Evolutionary conservation across 2,888 invertebrate genomes (phyloP).

Genomic region (Drosophila barbarae): DNA sequence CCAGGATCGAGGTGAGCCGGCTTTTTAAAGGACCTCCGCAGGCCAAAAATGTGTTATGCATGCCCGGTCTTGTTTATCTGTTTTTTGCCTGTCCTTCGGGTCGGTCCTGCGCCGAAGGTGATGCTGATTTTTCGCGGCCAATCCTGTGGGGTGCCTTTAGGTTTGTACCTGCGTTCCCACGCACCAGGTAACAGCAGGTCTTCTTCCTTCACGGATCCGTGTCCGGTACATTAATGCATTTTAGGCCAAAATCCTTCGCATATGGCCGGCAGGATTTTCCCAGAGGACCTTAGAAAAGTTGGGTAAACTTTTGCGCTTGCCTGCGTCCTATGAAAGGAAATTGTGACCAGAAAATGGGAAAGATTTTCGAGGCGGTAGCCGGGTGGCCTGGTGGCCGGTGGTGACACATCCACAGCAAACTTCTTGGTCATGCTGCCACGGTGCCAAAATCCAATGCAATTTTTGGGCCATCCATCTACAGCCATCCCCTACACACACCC

Average conservation of each 20-base stretch:
- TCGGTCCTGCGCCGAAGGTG: constrained; percentile 1
- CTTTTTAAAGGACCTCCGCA: constrained; percentile 33
- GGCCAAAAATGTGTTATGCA: constrained; percentile 28
- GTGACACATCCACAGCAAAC: constrained; percentile 17
- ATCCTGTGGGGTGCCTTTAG: constrained; percentile 41
- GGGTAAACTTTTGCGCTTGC: constrained; percentile 54
- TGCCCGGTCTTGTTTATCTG: constrained; percentile 23
- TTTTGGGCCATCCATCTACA: constrained; percentile 38
- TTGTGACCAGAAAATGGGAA: constrained; percentile 1
- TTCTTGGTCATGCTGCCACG: constrained; percentile 38
- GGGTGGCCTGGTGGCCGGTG: neutral
- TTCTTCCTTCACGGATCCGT: constrained; percentile 4
- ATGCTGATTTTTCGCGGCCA: constrained; percentile 48
- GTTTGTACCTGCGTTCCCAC: constrained; percentile 43
- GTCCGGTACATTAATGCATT: constrained; percentile 37
- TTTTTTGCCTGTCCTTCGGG: constrained; percentile 13
- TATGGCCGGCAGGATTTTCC: constrained; percentile 23
- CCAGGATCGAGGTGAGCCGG: constrained; percentile 3
- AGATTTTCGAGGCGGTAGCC: constrained; percentile 4
- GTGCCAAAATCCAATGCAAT: constrained; percentile 36
- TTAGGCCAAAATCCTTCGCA: constrained; percentile 49
- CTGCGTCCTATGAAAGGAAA: constrained; percentile 14
- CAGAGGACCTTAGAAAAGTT: constrained; percentile 43
- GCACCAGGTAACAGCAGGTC: constrained; percentile 50
- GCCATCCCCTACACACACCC: neutral